Evolutionary conservation across 2,888 invertebrate species (phyloP).

Genomic region (Baccha elongata): DNA sequence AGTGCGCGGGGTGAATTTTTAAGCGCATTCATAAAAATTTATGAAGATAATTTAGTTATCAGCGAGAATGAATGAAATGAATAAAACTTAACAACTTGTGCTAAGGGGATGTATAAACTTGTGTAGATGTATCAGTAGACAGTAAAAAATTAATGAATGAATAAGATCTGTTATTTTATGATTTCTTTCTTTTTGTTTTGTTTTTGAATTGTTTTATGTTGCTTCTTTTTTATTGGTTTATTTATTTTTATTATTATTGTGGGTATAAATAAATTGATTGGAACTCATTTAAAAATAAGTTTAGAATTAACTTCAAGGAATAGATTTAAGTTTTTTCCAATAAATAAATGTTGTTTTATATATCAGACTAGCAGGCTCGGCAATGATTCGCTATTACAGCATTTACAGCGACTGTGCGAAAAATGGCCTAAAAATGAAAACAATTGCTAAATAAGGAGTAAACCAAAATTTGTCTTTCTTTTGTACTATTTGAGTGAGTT

Average conservation of each 20-base stretch:
- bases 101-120: conserved; percentile 33
- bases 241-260: not conserved
- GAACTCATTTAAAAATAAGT: not conserved
- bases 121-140: not conserved
- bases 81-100: conserved; percentile 70
- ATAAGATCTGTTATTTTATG: conserved; percentile 51
- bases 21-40: conserved; percentile 73
- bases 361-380: no score
- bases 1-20: conserved; percentile 67
- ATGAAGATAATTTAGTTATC: conserved; percentile 72
- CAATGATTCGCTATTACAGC: no score
- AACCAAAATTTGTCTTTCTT: no score
- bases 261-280: not conserved
- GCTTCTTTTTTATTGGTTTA: conserved; percentile 15
- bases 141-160: conserved; percentile 32
- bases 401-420: no score
- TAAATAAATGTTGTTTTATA: no score
- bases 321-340: no score
- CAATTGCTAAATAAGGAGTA: no score
- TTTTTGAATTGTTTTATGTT: conserved; percentile 18
- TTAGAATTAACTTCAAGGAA: not conserved
- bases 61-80: conserved; percentile 68
- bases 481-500: no score
- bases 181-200: conserved; percentile 26
- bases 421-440: no score